Conservation (phyloP, 2,113 vertebrate genomes). For the Dolichotis patagonum region DNA sequence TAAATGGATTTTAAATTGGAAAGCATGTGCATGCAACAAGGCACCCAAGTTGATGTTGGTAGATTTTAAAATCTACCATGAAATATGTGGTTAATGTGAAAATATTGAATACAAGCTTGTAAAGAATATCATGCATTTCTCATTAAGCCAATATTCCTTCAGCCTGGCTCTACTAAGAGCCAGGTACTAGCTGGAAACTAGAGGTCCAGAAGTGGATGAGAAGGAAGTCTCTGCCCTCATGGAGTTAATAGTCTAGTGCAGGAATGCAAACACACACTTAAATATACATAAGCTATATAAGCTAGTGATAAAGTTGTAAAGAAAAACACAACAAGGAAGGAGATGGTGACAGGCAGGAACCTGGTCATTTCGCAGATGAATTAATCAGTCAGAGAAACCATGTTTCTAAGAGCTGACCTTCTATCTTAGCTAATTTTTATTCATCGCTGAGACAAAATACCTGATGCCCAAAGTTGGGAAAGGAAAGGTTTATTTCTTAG, state of each 20-base stretch:
- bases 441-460: too few species aligned
- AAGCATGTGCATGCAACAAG: background rate
- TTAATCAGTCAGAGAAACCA: background rate
- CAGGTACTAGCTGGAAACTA: background rate
- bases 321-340: background rate
- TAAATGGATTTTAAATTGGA: background rate
- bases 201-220: background rate
- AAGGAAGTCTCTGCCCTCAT: background rate
- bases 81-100: background rate
- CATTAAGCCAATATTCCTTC: background rate
- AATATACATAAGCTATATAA: background rate
- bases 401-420: background rate
- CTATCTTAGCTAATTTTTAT: too few species aligned
- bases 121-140: background rate
- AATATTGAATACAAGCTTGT: background rate
- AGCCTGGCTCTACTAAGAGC: background rate
- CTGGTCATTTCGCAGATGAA: background rate
- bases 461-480: too few species aligned
- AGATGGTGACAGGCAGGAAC: background rate
- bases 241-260: background rate
- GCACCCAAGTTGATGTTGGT: too few species aligned
- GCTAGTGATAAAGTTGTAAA: background rate
- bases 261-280: background rate
- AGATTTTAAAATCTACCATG: background rate
- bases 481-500: too few species aligned